A percentile compares a stretch with the other conserved stretches of the same genome.
These are phyloP conservation scores for Bucorvus abyssinicus DNA, from an alignment of 2,797 vertebrate species.

Conservation along the genomic window DNA sequence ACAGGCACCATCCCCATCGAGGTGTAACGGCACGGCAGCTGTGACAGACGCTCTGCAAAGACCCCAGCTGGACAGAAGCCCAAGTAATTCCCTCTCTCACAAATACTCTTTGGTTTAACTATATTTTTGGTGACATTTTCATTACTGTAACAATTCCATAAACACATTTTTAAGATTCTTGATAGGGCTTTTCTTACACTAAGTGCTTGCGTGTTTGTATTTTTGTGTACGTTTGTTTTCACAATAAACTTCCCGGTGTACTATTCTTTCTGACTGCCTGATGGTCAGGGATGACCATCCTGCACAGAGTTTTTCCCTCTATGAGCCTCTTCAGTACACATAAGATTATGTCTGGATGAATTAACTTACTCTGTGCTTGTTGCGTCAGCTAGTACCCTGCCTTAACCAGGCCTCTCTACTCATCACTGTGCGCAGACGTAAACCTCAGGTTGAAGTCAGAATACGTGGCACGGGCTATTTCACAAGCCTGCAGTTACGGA, in stretches of 20 bases:
- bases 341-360: not conserved
- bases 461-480: not conserved
- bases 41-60: not conserved
- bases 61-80: not conserved
- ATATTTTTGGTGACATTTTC: not conserved
- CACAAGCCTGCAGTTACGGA: not conserved
- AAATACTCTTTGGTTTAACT: not conserved
- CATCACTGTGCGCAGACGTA: not conserved
- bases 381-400: not conserved
- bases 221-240: not conserved
- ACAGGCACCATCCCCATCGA: not conserved
- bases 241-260: not conserved
- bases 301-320: not conserved
- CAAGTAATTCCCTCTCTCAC: not conserved
- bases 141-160: not conserved
- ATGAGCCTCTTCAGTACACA: not conserved
- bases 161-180: slow-evolving; percentile 4
- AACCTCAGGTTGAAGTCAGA: not conserved
- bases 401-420: not conserved
- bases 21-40: not conserved
- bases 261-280: not conserved
- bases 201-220: not conserved
- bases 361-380: not conserved
- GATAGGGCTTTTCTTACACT: not conserved
- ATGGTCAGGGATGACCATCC: not conserved